Base-by-base conservation (phyloP, 2,888 invertebrate species). In the Argynnis bischoffii region DNA sequence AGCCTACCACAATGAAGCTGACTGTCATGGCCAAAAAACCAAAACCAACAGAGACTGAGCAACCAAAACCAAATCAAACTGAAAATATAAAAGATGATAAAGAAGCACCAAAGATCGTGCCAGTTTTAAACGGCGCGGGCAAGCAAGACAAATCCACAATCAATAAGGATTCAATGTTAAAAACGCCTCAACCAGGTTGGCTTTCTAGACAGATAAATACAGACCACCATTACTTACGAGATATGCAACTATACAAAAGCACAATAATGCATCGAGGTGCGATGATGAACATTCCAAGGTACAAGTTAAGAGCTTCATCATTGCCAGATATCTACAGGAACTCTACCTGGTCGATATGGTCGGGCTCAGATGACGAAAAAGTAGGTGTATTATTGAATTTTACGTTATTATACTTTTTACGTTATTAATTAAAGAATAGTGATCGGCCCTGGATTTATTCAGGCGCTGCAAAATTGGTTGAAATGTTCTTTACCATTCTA, bases 281-380 rank as follows among this genome's bases (percentile, higher is more conserved):
- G 14, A 96, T 97, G 93, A 89, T 97, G 78, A 97, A 96, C 80
- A 95, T 96, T 66, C 95, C 95, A 71, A 95, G 96, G 70, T 97
- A 97, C 85, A 94, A 95, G 66, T 88, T 97, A 53, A 93, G 96
- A 70, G 97, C 98, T 1, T 97, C 96, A 1, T 98, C 98, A 63
- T 96, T 98, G 80, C 98, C 98, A 0, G 96, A 98, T 84, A 97
- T 98, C 79, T 97, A 96, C 79, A 94, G 95, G 70, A 97, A 97
- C 81, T 97, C 97, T 4, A 95, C 96, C 94, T 96, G 96, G 78
- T 96, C 97, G 0, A 90, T 97, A 63, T 83, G 82, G 51, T 88
- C 90, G 0, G 84, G 84, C 64, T 87, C 88, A 8, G 95, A 95
- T 46, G 95, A 95, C 79, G 96, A 96, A 85, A 94, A 93, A 79